Evolutionary conservation across 1,140 invertebrate genomes (phyloP), one percentile per base, ranked within the genome.

Genomic region (Bombyx mandarina): DNA sequence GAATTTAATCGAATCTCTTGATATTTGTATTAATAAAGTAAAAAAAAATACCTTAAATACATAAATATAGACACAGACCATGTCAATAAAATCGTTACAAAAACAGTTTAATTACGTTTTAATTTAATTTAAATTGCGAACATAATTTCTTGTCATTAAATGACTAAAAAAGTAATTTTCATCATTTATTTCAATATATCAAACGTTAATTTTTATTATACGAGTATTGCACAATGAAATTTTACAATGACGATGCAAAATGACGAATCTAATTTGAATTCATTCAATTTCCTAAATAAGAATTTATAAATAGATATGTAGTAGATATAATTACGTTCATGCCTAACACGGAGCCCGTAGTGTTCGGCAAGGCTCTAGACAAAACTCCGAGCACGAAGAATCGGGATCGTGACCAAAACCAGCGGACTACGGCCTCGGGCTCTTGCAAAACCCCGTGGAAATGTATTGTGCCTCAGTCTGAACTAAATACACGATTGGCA

Each of bases 401-500:
- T 64, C 65, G 65, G 65, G 68, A 68, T 75, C 77, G 73, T 76
- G 77, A 79, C 67, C 67, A 57, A 69, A 67, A 55, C 63, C 63
- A 69, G 69, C 63, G 63, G 73, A 75, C 66, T 70, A 60, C 69
- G 73, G 60, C 75, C 77, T 74, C 76, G 68, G 64, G 26, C 62
- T 62, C 63, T 83, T 80, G 76, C 80, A 69, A 79, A 69, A 83
- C 65, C 63, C 57, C 70, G 69, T 64, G 64, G 63, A 73, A 65
- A 72, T 60, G 75, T 71, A 76, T 74, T 80, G 75, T 77, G 65
- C 65, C 66, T 62, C 22, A 53, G 62, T 63, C 71, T 65, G 74
- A 71, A 78, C 75, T 77, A 71, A 72, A 77, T 79, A 70, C 67
- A 69, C 76, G 70, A 83, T 80, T 76, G 69, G 66, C 64, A 70